These are phyloP conservation scores for Albula goreensis DNA, from an alignment of 2,113 vertebrate genomes.

Conservation along the genomic window DNA sequence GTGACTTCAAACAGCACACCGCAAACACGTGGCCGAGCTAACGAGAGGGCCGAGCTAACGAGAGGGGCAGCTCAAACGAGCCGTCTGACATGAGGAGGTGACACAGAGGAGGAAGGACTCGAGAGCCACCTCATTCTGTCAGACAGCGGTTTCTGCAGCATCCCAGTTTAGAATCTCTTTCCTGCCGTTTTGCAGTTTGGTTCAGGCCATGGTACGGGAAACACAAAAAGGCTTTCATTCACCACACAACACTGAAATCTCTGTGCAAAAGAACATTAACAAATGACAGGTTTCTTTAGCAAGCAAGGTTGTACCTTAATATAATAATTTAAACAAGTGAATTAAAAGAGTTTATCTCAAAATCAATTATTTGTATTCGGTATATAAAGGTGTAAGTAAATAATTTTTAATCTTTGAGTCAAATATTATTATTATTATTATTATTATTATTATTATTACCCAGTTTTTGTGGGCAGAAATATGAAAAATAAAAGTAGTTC, in stretches of 20 bases:
- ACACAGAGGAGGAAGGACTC: background rate
- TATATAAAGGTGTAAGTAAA: background rate
- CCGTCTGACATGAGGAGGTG: background rate
- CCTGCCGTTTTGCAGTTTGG: too few relatives aligned
- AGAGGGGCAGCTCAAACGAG: background rate
- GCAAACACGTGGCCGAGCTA: conserved; percentile 11
- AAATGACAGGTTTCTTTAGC: background rate
- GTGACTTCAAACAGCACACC: conserved; percentile 15
- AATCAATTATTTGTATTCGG: background rate
- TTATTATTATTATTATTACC: background rate
- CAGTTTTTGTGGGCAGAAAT: background rate
- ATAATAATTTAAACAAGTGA: background rate
- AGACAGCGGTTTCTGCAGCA: background rate
- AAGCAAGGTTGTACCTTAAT: background rate
- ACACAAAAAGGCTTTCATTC: too few relatives aligned
- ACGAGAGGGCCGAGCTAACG: background rate
- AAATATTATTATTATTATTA: background rate
- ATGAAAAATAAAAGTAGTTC: background rate
- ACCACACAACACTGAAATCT: too few relatives aligned
- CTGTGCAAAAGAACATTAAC: background rate
- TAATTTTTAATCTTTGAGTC: too few relatives aligned
- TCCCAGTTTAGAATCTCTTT: background rate
- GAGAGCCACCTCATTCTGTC: background rate
- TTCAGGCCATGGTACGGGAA: too few relatives aligned
- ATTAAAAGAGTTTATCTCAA: background rate